Conservation (phyloP, 1,140 invertebrate genomes). For the Leguminivora glycinivorella region DNA sequence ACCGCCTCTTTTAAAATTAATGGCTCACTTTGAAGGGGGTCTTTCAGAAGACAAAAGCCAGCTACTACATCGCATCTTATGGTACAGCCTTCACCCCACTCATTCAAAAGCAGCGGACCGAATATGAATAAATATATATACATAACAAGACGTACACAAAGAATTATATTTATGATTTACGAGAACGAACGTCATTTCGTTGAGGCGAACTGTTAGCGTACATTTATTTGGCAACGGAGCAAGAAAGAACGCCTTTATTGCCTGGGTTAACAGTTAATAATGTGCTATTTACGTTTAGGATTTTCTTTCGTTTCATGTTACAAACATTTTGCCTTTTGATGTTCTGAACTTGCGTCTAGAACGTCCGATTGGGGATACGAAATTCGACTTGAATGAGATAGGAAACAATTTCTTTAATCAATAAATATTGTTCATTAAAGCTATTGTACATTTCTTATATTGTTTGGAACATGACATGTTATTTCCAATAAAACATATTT, state of each 20-base stretch:
- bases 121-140: constrained; percentile 55
- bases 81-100: constrained; percentile 1
- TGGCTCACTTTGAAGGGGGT: constrained; percentile 11
- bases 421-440: too few relatives aligned
- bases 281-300: constrained; percentile 25
- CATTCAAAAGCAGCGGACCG: constrained; percentile 48
- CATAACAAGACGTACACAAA: constrained; percentile 31
- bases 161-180: constrained; percentile 48
- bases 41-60: constrained; percentile 30
- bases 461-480: too few relatives aligned
- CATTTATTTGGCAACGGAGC: constrained; percentile 41
- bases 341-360: not conserved
- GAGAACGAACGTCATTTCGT: constrained; percentile 43
- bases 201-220: constrained; percentile 33
- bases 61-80: constrained; percentile 30
- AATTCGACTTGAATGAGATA: not conserved
- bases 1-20: constrained; percentile 31
- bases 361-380: not conserved
- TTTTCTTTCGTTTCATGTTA: constrained; percentile 23
- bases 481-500: too few relatives aligned
- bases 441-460: too few relatives aligned
- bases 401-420: too few relatives aligned
- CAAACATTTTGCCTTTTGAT: constrained; percentile 24
- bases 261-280: constrained; percentile 27
- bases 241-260: constrained; percentile 28